Evolutionary conservation across 2,888 invertebrate genomes (phyloP).

Genomic region (Scaptomyza tumidula): DNA sequence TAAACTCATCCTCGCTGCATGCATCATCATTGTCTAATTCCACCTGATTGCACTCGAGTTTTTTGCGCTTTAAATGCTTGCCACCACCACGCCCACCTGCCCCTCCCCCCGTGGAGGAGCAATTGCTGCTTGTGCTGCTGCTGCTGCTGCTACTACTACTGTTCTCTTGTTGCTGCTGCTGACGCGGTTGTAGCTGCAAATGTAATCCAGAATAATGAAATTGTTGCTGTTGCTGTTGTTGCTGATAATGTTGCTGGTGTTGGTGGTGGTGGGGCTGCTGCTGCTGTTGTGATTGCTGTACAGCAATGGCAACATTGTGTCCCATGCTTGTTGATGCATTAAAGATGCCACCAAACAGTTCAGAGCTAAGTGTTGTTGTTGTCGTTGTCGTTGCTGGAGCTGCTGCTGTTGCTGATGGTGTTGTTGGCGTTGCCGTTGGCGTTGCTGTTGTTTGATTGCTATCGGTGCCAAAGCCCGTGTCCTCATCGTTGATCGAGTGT

Average conservation of each 20-base stretch:
- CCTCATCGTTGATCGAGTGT: constrained; percentile 50
- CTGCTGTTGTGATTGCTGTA: constrained; percentile 36
- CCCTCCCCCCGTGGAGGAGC: constrained; percentile 40
- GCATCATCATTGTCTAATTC: constrained; percentile 84
- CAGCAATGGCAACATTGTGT: constrained; percentile 21
- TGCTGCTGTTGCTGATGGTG: constrained; percentile 5
- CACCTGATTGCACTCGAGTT: constrained; percentile 79
- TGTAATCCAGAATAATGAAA: constrained; percentile 48
- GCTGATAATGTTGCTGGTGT: constrained; percentile 32
- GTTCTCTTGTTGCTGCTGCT: constrained; percentile 40
- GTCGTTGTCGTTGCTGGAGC: neutral
- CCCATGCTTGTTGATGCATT: constrained; percentile 30
- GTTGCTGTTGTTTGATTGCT: constrained; percentile 30
- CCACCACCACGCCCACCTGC: constrained; percentile 53
- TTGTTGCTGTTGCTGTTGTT: constrained; percentile 42
- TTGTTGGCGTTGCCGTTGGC: constrained; percentile 30
- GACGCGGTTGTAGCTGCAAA: constrained; percentile 37
- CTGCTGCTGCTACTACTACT: constrained; percentile 37
- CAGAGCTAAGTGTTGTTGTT: constrained; percentile 30
- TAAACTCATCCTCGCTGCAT: constrained; percentile 84
- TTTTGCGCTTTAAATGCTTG: constrained; percentile 78
- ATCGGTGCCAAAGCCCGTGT: constrained; percentile 69
- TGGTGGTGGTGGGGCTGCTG: constrained; percentile 19
- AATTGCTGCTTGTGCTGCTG: constrained; percentile 18
- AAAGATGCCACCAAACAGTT: constrained; percentile 60